Percentiles rank a stretch among this genome's conserved stretches.
Conservation (phyloP, 2,113 vertebrate genomes). For the Leucoraja erinaceus region DNA sequence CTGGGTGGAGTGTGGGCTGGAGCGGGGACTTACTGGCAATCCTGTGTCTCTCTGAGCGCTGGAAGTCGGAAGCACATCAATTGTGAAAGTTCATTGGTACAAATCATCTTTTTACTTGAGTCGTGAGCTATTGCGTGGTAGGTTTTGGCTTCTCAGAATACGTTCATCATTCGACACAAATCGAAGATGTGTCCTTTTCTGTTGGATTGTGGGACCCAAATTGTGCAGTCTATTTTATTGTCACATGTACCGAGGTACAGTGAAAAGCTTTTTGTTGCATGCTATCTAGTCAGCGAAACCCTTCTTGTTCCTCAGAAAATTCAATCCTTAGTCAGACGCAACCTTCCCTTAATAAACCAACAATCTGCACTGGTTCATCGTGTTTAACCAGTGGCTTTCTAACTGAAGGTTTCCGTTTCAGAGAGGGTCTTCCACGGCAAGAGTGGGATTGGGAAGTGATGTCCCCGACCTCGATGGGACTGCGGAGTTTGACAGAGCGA, state of each 20-base stretch:
- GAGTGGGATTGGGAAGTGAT: constrained; percentile 9
- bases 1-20: too few species aligned
- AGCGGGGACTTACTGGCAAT: too few species aligned
- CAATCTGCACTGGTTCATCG: too few species aligned
- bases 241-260: not conserved
- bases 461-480: not conserved
- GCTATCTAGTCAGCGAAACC: too few species aligned
- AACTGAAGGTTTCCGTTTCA: not conserved
- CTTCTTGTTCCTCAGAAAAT: too few species aligned
- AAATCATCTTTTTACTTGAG: not conserved
- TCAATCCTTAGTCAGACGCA: too few species aligned
- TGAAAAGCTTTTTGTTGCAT: too few species aligned
- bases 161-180: not conserved
- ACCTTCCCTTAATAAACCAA: too few species aligned
- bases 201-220: not conserved
- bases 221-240: not conserved
- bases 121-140: not conserved
- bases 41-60: too few species aligned
- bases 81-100: not conserved
- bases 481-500: not conserved
- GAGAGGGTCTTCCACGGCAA: not conserved
- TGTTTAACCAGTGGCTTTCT: too few species aligned
- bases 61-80: too few species aligned
- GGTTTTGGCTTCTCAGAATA: not conserved
- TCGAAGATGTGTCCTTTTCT: not conserved